These are phyloP conservation scores for Notolabrus celidotus DNA, from an alignment of 2,797 vertebrate species.

Conservation along the genomic window DNA sequence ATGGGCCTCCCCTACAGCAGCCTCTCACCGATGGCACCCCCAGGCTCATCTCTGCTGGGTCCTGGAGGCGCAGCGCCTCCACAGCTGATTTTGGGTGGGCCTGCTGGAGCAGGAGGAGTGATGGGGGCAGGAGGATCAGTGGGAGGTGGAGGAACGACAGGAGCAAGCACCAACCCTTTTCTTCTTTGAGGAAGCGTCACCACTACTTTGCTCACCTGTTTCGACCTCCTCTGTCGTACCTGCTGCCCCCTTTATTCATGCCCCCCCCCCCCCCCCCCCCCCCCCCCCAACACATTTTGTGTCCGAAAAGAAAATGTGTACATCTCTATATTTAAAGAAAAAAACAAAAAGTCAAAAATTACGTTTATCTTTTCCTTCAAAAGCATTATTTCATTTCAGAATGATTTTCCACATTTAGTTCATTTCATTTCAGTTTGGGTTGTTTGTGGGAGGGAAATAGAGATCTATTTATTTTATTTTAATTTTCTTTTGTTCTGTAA, in stretches of 20 bases:
- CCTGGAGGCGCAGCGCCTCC: slow-evolving; percentile 74
- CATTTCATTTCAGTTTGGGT: slow-evolving; percentile 76
- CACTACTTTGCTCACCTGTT: slow-evolving; percentile 61
- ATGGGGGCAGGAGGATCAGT: slow-evolving; percentile 83
- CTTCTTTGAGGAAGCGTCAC: slow-evolving; percentile 86
- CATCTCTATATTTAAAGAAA: slow-evolving; percentile 86
- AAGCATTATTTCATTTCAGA: slow-evolving; percentile 77
- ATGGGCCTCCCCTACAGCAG: slow-evolving; percentile 85
- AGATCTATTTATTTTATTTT: slow-evolving; percentile 82
- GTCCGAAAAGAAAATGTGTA: slow-evolving; percentile 79
- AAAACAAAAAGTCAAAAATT: slow-evolving; percentile 72
- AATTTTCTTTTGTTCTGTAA: slow-evolving; percentile 62
- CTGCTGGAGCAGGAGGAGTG: slow-evolving; percentile 80
- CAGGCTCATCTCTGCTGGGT: slow-evolving; percentile 78
- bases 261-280: slow-evolving; percentile 24
- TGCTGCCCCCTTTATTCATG: slow-evolving; percentile 70
- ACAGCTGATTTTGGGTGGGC: slow-evolving; percentile 86
- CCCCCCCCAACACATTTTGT: slow-evolving; percentile 74
- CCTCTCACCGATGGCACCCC: slow-evolving; percentile 85
- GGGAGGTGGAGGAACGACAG: slow-evolving; percentile 81
- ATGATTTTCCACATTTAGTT: slow-evolving; percentile 65
- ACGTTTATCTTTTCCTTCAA: slow-evolving; percentile 72
- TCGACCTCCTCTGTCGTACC: slow-evolving; percentile 71
- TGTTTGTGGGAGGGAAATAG: slow-evolving; percentile 70
- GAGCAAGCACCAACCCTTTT: slow-evolving; percentile 89